Conservation (phyloP, 2,888 invertebrate species). For the Physocephala rufipes region DNA sequence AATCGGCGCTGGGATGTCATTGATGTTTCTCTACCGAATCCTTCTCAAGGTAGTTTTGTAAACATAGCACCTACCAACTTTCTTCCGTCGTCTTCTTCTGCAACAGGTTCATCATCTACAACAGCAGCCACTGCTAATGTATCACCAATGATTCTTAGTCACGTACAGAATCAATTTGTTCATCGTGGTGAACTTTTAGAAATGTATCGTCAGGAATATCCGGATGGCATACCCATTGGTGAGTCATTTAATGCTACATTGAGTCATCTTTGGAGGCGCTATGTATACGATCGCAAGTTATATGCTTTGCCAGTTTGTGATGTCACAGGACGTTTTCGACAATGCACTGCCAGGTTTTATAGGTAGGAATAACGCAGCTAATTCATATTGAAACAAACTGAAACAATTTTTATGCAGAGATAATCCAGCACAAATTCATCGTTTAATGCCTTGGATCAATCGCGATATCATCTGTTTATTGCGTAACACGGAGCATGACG, state of each 20-base stretch:
- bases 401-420: slow-evolving; percentile 67
- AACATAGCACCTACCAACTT: slow-evolving; percentile 18
- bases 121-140: background rate
- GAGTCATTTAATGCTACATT: slow-evolving; percentile 49
- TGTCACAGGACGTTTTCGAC: slow-evolving; percentile 76
- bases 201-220: slow-evolving; percentile 57
- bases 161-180: slow-evolving; percentile 43
- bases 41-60: slow-evolving; percentile 18
- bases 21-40: slow-evolving; percentile 10
- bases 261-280: slow-evolving; percentile 69
- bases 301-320: slow-evolving; percentile 79
- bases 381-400: background rate
- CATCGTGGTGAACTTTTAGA: slow-evolving; percentile 58
- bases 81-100: slow-evolving; percentile 20
- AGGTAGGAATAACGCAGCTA: slow-evolving; percentile 67
- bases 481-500: slow-evolving; percentile 70
- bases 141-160: slow-evolving; percentile 29
- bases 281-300: slow-evolving; percentile 79
- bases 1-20: slow-evolving; percentile 1
- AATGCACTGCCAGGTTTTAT: slow-evolving; percentile 79
- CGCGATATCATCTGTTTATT: slow-evolving; percentile 81
- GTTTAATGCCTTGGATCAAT: slow-evolving; percentile 88
- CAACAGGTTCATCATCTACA: background rate
- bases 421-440: slow-evolving; percentile 82
- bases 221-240: slow-evolving; percentile 48